Percentiles rank a stretch among this genome's conserved stretches.
Conservation (phyloP, 2,113 vertebrate genomes). For the Merops nubicus region DNA sequence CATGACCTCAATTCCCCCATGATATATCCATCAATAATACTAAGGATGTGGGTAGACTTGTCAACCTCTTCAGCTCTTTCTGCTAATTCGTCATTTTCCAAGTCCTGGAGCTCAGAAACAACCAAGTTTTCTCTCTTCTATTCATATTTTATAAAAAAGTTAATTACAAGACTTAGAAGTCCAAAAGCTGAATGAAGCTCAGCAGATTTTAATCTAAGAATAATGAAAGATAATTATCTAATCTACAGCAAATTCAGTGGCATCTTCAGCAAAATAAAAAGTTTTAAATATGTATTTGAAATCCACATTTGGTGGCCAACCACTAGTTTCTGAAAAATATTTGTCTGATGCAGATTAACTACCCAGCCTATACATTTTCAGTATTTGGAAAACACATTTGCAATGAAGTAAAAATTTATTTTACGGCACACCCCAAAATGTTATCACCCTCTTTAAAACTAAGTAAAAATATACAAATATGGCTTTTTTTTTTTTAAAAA, state of each 20-base stretch:
- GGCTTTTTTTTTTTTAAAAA: too few relatives aligned
- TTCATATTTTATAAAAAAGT: conserved; percentile 2
- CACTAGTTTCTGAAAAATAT: neutral
- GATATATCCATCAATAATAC: neutral
- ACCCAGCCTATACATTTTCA: neutral
- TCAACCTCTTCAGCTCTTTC: neutral
- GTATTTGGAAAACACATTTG: neutral
- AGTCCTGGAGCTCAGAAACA: neutral
- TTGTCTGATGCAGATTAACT: neutral
- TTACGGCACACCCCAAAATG: neutral
- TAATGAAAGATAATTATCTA: neutral
- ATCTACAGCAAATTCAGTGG: neutral
- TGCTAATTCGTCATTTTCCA: neutral
- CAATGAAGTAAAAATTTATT: neutral
- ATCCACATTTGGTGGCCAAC: neutral
- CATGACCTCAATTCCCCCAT: neutral
- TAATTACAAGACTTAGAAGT: neutral
- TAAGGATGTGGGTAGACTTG: neutral
- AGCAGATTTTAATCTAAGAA: neutral
- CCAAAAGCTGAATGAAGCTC: neutral
- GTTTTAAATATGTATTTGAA: neutral
- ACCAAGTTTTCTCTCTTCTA: neutral
- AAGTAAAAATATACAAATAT: neutral
- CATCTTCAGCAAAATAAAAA: neutral
- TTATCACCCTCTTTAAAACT: neutral